Evolutionary conservation across 2,113 vertebrate species (phyloP).

Genomic region (Hemiprocne comata): DNA sequence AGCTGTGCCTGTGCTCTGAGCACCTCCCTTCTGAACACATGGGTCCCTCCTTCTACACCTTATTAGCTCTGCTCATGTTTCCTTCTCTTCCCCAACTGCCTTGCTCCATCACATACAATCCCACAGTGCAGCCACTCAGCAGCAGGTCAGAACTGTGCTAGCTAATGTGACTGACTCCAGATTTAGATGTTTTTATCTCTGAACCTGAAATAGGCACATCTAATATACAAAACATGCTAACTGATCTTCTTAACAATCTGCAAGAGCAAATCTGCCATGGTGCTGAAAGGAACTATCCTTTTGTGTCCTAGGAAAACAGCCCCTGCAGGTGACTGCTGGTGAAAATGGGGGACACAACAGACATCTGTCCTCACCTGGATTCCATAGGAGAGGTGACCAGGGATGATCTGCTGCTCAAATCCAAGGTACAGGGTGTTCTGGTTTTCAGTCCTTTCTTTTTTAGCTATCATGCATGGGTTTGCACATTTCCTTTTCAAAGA

Average conservation of each 20-base stretch:
- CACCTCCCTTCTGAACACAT: neutral
- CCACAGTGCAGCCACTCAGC: neutral
- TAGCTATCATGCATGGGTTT: neutral
- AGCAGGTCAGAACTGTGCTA: neutral
- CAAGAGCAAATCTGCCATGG: neutral
- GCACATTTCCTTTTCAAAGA: neutral
- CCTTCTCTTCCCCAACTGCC: neutral
- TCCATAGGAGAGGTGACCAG: slow-evolving; percentile 95
- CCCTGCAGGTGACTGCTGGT: neutral
- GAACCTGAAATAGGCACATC: neutral
- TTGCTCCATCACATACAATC: neutral
- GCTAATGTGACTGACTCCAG: neutral
- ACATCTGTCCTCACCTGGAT: slow-evolving; percentile 91
- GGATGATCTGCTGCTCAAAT: slow-evolving; percentile 92
- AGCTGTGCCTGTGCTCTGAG: neutral
- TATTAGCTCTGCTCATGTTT: neutral
- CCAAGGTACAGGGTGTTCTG: slow-evolving; percentile 81
- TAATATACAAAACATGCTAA: neutral
- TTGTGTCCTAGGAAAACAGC: neutral
- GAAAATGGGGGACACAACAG: slow-evolving; percentile 85
- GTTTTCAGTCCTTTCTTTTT: neutral
- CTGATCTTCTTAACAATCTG: neutral
- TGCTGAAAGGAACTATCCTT: neutral
- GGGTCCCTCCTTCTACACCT: neutral
- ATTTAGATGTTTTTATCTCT: neutral